Evolutionary conservation across 2,797 vertebrate species (phyloP), one percentile per base, ranked within the genome.

Genomic region (Eulemur coronatus): DNA sequence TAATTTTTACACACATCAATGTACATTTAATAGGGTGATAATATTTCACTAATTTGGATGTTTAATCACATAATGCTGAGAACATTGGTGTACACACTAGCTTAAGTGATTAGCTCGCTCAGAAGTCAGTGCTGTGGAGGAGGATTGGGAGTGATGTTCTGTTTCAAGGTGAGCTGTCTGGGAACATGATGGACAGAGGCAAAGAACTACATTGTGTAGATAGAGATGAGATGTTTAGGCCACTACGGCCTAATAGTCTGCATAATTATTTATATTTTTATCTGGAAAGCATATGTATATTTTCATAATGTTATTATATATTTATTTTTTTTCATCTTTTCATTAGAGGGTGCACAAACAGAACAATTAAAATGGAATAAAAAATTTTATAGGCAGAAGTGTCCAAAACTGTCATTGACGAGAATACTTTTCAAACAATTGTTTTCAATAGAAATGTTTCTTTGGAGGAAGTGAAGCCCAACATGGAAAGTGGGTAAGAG

Each of bases 11-110:
- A 59, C 24, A 80, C 41, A 41, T 59, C 28, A 67, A 46, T 72
- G 78, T 13, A 35, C 11, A 30, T 1, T 26, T 81, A 20, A 59
- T 43, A 30, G 11, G 5, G 3, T n/a, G 11, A 88, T 89, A n/a
- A 38, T 26, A 41, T 65, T 65, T 57, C 22, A 38, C 28, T 48
- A 28, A 59, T 35, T 61, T 55, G 50, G 10, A 67, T 70, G 15
- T 88, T 7, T 35, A 41, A 35, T 87, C 17, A 8, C 33, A 18
- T 75, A 59, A 81, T 52, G 61, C 55, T 55, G 50, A 69, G 41
- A 61, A 14, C 50, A 69, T 0, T 3, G 0, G 4, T 3, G 4
- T 33, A 24, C 3, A 4, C 7, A 17, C 18, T 30, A 30, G 24
- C 41, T 52, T 78, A 41, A 80, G 18, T 46, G 35, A 20, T 43